phyloP scores from a whole-genome alignment of 1,140 invertebrate genomes.

The Physella acuta region DNA sequence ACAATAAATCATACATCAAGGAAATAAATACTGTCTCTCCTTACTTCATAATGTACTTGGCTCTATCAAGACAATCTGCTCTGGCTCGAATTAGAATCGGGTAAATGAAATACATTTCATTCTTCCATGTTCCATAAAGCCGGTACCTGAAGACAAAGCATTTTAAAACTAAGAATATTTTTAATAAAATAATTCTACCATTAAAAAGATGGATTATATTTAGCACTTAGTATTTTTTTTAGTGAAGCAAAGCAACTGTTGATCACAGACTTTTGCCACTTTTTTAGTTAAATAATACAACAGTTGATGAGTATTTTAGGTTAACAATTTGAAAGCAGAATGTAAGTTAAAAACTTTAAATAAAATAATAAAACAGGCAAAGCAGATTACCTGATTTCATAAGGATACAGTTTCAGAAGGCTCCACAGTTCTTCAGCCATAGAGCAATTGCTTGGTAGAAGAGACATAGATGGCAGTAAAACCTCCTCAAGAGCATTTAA shows the following conservation, averaged over 20 bases:
- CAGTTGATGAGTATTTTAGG: neutral
- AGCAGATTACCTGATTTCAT: slow-evolving; percentile 74
- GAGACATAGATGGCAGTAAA: slow-evolving; percentile 84
- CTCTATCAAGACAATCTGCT: slow-evolving; percentile 84
- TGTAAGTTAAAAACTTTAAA: neutral
- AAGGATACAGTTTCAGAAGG: slow-evolving; percentile 87
- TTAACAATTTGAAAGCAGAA: neutral
- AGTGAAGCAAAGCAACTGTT: neutral
- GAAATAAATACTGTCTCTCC: slow-evolving; percentile 23
- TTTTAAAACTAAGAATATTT: no score
- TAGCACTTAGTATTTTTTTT: neutral
- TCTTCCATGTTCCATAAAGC: slow-evolving; percentile 92
- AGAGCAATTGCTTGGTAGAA: slow-evolving; percentile 91
- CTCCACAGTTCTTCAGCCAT: slow-evolving; percentile 95
- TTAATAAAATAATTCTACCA: neutral
- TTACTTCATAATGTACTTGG: slow-evolving; percentile 93
- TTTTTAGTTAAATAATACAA: neutral
- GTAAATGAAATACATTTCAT: slow-evolving; percentile 79
- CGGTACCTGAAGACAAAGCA: slow-evolving; percentile 69
- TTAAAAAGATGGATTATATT: neutral
- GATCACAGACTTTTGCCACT: no score
- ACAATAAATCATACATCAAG: neutral
- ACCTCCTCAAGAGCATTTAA: slow-evolving; percentile 83
- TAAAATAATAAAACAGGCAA: neutral
- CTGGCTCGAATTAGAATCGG: slow-evolving; percentile 79